Evolutionary conservation across 2,888 invertebrate genomes (phyloP).

Genomic region (Hirtodrosophila confusa): DNA sequence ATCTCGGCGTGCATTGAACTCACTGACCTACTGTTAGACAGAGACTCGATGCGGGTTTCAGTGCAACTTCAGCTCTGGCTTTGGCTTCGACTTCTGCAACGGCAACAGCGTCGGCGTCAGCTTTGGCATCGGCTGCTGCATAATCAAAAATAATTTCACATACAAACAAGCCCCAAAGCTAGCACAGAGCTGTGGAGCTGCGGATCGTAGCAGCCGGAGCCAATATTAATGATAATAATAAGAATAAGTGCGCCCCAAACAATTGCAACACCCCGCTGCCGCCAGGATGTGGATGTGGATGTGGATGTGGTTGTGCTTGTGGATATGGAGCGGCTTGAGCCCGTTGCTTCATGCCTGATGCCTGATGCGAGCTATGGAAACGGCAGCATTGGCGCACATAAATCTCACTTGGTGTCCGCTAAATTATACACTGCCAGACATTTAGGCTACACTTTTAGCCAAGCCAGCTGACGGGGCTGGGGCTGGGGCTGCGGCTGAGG

Average conservation of each 20-base stretch:
- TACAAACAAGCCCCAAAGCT: slow-evolving; percentile 79
- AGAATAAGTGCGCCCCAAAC: slow-evolving; percentile 79
- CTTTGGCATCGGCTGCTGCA: slow-evolving; percentile 55
- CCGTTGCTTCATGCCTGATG: slow-evolving; percentile 19
- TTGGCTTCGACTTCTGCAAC: slow-evolving; percentile 8
- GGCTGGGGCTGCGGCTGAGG: slow-evolving; percentile 29
- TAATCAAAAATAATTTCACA: slow-evolving; percentile 79
- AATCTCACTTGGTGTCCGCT: slow-evolving; percentile 85
- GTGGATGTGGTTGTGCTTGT: slow-evolving; percentile 26
- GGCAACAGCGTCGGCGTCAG: background rate
- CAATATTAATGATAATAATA: slow-evolving; percentile 78
- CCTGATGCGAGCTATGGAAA: slow-evolving; percentile 49
- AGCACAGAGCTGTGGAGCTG: slow-evolving; percentile 24
- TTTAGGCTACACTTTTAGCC: slow-evolving; percentile 83
- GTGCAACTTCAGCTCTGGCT: slow-evolving; percentile 2
- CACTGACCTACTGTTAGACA: slow-evolving; percentile 71
- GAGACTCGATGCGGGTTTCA: slow-evolving; percentile 14
- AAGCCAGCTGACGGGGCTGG: slow-evolving; percentile 32
- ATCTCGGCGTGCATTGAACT: slow-evolving; percentile 71
- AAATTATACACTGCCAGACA: slow-evolving; percentile 84
- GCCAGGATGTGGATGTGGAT: slow-evolving; percentile 49
- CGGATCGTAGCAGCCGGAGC: slow-evolving; percentile 50
- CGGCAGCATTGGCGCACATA: slow-evolving; percentile 82
- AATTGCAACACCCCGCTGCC: slow-evolving; percentile 66
- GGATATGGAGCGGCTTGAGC: slow-evolving; percentile 14